Evolutionary conservation across 2,113 vertebrate genomes (phyloP).

Genomic region (Ia io): DNA sequence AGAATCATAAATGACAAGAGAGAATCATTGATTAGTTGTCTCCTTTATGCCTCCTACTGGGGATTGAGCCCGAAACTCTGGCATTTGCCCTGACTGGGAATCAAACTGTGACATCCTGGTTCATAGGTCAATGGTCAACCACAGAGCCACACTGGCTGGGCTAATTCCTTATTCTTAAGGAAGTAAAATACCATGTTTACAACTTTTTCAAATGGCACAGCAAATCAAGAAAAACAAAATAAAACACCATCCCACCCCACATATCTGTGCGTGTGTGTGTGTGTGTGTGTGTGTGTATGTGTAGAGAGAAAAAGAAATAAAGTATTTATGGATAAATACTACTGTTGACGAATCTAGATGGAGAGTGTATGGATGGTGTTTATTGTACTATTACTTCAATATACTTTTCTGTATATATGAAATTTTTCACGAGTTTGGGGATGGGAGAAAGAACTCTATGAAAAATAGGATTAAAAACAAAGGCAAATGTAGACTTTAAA

Average conservation of each 20-base stretch:
- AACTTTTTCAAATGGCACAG: background rate
- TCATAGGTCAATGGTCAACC: no score
- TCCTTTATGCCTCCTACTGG: no score
- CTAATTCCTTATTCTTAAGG: background rate
- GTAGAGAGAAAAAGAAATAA: background rate
- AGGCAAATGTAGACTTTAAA: background rate
- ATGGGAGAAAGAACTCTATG: background rate
- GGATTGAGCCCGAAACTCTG: no score
- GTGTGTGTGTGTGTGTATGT: background rate
- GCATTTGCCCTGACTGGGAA: no score
- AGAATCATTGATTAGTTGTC: no score
- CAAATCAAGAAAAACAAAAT: background rate
- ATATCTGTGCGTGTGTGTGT: background rate
- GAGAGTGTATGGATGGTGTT: background rate
- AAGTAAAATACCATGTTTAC: background rate
- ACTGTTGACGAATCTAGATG: background rate
- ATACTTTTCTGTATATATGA: background rate
- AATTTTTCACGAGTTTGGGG: background rate
- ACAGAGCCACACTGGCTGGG: no score
- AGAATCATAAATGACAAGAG: no score
- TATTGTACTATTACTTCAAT: background rate
- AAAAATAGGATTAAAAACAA: background rate
- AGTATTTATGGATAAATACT: background rate
- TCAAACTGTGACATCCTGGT: no score
- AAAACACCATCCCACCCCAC: background rate